phyloP scores from a whole-genome alignment of 2,113 vertebrate species.

The Pluvialis apricaria region DNA sequence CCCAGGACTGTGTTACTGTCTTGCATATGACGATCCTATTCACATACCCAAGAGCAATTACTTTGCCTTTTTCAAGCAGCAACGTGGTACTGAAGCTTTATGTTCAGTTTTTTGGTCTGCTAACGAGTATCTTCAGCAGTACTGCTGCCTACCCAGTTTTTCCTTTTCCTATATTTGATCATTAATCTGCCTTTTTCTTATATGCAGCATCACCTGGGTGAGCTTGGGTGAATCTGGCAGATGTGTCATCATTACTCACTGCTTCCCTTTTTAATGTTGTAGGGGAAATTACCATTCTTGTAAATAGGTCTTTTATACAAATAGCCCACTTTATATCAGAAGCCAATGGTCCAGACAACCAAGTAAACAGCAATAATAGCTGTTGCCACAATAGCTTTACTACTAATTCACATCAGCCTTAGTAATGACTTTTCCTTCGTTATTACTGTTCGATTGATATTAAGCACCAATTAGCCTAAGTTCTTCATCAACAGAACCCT shows the following conservation, averaged over 20 bases:
- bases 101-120: background rate
- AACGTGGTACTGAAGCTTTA: background rate
- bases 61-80: background rate
- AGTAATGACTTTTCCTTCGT: conserved; percentile 38
- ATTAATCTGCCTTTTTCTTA: background rate
- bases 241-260: background rate
- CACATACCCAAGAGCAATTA: background rate
- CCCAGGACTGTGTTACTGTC: background rate
- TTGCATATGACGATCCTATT: background rate
- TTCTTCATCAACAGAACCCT: background rate
- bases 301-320: conserved; percentile 35
- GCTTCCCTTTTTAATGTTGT: background rate
- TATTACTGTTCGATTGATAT: conserved; percentile 30
- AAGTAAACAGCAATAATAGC: conserved; percentile 49
- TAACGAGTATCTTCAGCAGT: background rate
- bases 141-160: background rate
- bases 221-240: background rate
- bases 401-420: conserved; percentile 46
- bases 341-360: conserved; percentile 38
- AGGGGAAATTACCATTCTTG: background rate
- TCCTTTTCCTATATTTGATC: background rate
- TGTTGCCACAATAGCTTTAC: conserved; percentile 44
- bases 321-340: conserved; percentile 47
- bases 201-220: background rate
- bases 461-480: conserved; percentile 27